Evolutionary conservation across 2,113 vertebrate genomes (phyloP), one percentile per base, ranked within the genome.

Genomic region (Gambusia holbrooki): DNA sequence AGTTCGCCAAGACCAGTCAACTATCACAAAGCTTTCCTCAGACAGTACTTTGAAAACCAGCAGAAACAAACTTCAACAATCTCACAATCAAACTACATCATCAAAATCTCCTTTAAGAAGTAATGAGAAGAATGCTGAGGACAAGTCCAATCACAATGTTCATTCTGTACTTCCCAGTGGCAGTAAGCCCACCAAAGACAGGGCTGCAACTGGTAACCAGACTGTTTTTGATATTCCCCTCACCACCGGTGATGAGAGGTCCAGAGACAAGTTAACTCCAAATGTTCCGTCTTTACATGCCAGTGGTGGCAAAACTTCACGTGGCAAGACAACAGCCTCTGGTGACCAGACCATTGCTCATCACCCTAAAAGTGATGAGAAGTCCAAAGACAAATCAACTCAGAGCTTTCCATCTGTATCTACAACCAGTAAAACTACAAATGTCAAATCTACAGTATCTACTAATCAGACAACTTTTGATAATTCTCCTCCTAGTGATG

Each of bases 171-270:
- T 73, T 17, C 30, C 69, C 17, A 74, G 65, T n/a, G 45, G 33
- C 0, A 5, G 62, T 32, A 90, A 87, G 79, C 88, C 76, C 77
- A 61, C 71, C 45, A 90, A 87, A 87, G 81, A 67, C 74, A 90
- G 85, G 45, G 69, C 74, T 4, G 37, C 58, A 29, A 60, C 64
- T 3, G 30, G 75, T 62, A 92, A 86, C 85, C 84, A 88, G 72
- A 88, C 80, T 65, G 78, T 28, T 68, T 69, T 54, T 69, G 63
- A 27, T 10, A 89, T 87, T 74, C 28, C 25, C 81, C 83, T 37
- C 63, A 25, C 35, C 22, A 40, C 0, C 35, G 25, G 3, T 58
- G 22, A 58, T 22, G 51, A 58, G 9, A 58, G 11, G 22, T n/a
- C 51, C 5, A 58, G n/a, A 58, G 51, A 58, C 25, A 25, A 58